These are phyloP conservation scores for Hippoglossus hippoglossus DNA, from an alignment of 2,797 vertebrate genomes.

Conservation along the genomic window DNA sequence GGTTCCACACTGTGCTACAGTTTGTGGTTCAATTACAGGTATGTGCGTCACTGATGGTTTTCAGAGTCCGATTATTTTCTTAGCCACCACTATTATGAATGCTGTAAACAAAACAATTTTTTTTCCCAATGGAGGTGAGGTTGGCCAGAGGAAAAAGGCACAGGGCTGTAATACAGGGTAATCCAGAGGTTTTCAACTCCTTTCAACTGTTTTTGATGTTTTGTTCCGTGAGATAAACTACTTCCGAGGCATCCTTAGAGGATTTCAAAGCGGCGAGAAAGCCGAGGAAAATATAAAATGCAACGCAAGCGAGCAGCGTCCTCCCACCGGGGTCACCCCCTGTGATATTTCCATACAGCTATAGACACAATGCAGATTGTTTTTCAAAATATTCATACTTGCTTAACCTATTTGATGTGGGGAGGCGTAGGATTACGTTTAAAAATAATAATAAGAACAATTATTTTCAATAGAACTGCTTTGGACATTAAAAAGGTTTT, in stretches of 20 bases:
- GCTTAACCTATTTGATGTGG: too few relatives aligned
- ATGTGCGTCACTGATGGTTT: constrained; percentile 16
- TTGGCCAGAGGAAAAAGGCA: too few relatives aligned
- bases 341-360: constrained; percentile 28
- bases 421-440: too few relatives aligned
- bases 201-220: constrained; percentile 13
- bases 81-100: background rate
- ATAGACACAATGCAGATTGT: background rate
- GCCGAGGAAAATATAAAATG: constrained; percentile 56
- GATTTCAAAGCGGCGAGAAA: constrained; percentile 38
- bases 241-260: too few relatives aligned
- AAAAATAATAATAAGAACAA: too few relatives aligned
- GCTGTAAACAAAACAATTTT: background rate
- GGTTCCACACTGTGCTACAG: background rate
- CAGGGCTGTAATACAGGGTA: too few relatives aligned
- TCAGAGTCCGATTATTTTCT: constrained; percentile 16
- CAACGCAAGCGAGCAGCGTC: background rate
- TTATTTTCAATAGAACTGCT: constrained; percentile 21
- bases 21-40: constrained; percentile 46
- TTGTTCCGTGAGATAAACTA: constrained; percentile 43
- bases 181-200: too few relatives aligned
- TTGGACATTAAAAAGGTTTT: background rate
- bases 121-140: too few relatives aligned
- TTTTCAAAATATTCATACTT: background rate
- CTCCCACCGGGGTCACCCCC: constrained; percentile 37